Evolutionary conservation across 2,113 vertebrate genomes (phyloP).

Genomic region (sheep (Ovis aries)): ARS-UI_Ramb_v3.0 NC_056065.1:30987001-30987500

Average conservation of each 20-base stretch:
- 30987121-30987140: not conserved
- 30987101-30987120: not conserved
- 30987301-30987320: not conserved
- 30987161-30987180: not conserved
- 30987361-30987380: not conserved
- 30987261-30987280: rapidly evolving
- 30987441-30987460: not conserved
- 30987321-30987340: not conserved
- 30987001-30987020: not conserved
- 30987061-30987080: too few relatives aligned
- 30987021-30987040: too few relatives aligned
- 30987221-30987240: not conserved
- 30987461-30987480: not conserved
- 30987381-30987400: not conserved
- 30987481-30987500: too few relatives aligned
- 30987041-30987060: too few relatives aligned
- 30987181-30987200: not conserved
- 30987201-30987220: not conserved
- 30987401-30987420: not conserved
- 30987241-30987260: not conserved
- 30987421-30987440: not conserved
- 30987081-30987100: not conserved
- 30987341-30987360: not conserved
- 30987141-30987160: not conserved
- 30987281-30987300: not conserved